Evolutionary conservation across 2,888 invertebrate species (phyloP).

Genomic region (Rosalia funebris): DNA sequence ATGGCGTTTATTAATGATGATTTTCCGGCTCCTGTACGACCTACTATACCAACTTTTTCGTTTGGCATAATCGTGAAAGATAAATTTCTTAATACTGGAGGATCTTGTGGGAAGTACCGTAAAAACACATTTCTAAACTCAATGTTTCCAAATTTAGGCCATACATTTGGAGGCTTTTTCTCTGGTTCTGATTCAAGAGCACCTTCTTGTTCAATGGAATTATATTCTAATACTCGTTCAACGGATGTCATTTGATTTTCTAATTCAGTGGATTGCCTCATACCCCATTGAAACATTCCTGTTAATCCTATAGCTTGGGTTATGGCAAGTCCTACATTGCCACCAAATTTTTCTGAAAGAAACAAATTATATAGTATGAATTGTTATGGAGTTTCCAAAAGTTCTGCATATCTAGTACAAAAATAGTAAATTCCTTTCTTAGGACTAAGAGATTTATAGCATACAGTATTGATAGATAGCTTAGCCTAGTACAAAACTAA

Average conservation of each 20-base stretch:
- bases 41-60: slow-evolving; percentile 83
- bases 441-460: too few relatives aligned
- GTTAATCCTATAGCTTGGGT: slow-evolving; percentile 62
- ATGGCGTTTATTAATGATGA: slow-evolving; percentile 76
- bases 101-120: slow-evolving; percentile 72
- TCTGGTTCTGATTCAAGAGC: slow-evolving; percentile 68
- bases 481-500: too few relatives aligned
- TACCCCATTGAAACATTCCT: slow-evolving; percentile 87
- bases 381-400: too few relatives aligned
- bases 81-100: slow-evolving; percentile 80
- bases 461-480: too few relatives aligned
- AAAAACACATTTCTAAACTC: slow-evolving; percentile 73
- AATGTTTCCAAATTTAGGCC: slow-evolving; percentile 79
- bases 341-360: slow-evolving; percentile 58
- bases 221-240: slow-evolving; percentile 75
- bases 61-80: slow-evolving; percentile 74
- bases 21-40: slow-evolving; percentile 85
- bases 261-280: slow-evolving; percentile 67
- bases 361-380: slow-evolving; percentile 3
- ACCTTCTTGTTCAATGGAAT: slow-evolving; percentile 56
- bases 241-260: slow-evolving; percentile 90
- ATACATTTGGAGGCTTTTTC: slow-evolving; percentile 75
- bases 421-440: too few relatives aligned
- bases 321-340: slow-evolving; percentile 62
- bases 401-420: too few relatives aligned